Evolutionary conservation across 2,113 vertebrate genomes (phyloP), one percentile per base, ranked within the genome.

Genomic region (Hippocampus abdominalis): DNA sequence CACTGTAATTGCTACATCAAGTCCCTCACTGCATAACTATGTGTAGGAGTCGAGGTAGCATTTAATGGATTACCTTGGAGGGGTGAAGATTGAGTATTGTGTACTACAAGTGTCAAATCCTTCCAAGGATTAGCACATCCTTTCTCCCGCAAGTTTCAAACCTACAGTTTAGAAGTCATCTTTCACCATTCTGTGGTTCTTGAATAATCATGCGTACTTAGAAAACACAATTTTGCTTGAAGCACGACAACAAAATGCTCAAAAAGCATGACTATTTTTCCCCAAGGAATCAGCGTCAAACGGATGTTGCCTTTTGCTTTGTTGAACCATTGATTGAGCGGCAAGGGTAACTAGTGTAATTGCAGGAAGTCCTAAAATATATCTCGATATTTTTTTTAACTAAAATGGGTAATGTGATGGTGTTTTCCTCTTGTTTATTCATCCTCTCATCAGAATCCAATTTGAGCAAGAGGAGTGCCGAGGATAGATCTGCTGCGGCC

Each of bases 1-100:
- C 78, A 73, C 85, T 40, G 70, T 84, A 86, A 89, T 87, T 85
- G 75, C 82, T 66, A 77, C 59, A 63, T 79, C 83, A 77, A 64
- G 84, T 89, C 77, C 80, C 83, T 79, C 18, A 42, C 69, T 61
- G 65, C 80, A 64, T 39, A 73, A 79, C 84, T 75, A 74, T 79
- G 80, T 81, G 84, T 79, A 78, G 85, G 81, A 83, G 79, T 72
- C 11, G 27, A 65, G 74, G 64, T 72, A 76, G 40, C 46, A 60
- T 54, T 76, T 69, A 81, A 81, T 75, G 85, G 78, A 89, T 86
- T 86, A 71, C 75, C 73, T 82, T 53, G 73, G 74, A 79, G 74
- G 72, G 63, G 46, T 57, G 42, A 76, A 87, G 73, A 81, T 75
- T 72, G 78, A 76, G 74, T 71, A 68, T 77, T 74, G 72, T 81